Percentiles rank a stretch among this genome's conserved stretches.
These are phyloP conservation scores for Xiphophorus birchmanni DNA, from an alignment of 2,797 vertebrate species.

Conservation along the genomic window DNA sequence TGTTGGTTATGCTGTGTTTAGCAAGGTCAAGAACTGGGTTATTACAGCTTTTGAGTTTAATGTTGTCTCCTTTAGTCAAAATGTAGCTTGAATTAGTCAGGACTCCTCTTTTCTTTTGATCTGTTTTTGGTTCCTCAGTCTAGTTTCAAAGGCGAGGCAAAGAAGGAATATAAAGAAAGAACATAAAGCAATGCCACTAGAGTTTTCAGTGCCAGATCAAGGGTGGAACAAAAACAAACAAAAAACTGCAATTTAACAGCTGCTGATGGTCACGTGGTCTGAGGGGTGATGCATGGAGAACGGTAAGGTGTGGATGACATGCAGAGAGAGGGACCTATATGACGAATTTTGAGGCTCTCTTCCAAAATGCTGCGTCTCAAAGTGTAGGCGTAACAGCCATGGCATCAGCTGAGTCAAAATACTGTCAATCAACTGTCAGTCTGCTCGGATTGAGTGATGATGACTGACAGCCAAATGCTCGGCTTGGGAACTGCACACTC, in stretches of 20 bases:
- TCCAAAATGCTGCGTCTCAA: conserved; percentile 26
- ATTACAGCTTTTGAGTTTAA: conserved; percentile 24
- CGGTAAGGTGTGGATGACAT: conserved; percentile 28
- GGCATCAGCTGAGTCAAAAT: conserved; percentile 62
- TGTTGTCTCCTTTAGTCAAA: conserved; percentile 20
- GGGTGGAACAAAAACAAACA: not conserved
- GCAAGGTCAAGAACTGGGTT: conserved; percentile 24
- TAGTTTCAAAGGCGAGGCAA: conserved; percentile 15
- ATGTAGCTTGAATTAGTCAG: conserved; percentile 30
- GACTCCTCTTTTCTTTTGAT: conserved; percentile 28
- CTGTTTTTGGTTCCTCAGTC: conserved; percentile 19
- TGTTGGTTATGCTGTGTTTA: conserved; percentile 13
- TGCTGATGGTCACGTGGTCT: conserved; percentile 42
- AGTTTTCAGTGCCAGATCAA: conserved; percentile 16
- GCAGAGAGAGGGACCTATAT: conserved; percentile 20
- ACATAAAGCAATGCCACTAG: conserved; percentile 19
- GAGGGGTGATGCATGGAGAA: conserved; percentile 36
- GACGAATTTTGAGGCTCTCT: conserved; percentile 36
- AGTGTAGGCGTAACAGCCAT: conserved; percentile 32
- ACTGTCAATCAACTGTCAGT: conserved; percentile 60
- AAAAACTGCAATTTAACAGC: conserved; percentile 9
- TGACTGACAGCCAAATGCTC: conserved; percentile 64
- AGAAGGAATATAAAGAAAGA: conserved; percentile 14
- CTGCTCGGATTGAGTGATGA: conserved; percentile 39
- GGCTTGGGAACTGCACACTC: conserved; percentile 31